Evolutionary conservation across 2,113 vertebrate genomes (phyloP).

Genomic region (Zapus hudsonius): DNA sequence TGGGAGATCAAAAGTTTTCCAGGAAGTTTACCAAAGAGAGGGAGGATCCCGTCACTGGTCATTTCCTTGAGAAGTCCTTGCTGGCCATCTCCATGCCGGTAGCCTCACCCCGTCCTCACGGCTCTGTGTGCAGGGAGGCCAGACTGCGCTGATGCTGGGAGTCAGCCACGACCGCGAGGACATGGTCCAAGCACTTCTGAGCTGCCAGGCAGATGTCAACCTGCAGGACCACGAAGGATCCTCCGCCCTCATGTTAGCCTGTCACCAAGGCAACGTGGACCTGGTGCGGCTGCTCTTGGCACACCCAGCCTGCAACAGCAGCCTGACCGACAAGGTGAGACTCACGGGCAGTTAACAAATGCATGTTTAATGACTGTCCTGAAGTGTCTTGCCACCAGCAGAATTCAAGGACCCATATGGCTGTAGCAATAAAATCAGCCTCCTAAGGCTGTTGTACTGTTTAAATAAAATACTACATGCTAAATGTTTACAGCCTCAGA

Average conservation of each 20-base stretch:
- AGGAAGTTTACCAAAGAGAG: not conserved
- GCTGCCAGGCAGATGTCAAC: slow-evolving; percentile 87
- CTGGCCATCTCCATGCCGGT: not conserved
- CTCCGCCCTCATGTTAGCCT: slow-evolving; percentile 87
- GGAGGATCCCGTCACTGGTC: not conserved
- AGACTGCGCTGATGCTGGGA: slow-evolving; percentile 88
- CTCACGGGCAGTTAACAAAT: not conserved
- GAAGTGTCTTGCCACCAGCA: not conserved
- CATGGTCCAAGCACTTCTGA: slow-evolving; percentile 87
- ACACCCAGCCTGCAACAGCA: slow-evolving; percentile 82
- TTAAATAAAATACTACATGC: not conserved
- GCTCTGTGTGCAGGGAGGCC: slow-evolving; percentile 84
- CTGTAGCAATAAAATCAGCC: not conserved
- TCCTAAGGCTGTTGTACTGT: not conserved
- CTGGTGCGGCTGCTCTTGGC: slow-evolving; percentile 86
- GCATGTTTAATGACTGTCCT: not conserved
- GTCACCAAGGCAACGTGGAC: slow-evolving; percentile 80
- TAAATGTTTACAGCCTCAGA: not conserved
- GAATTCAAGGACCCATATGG: not conserved
- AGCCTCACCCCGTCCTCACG: not conserved
- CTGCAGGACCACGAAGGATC: slow-evolving; percentile 85
- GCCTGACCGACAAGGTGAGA: slow-evolving; percentile 85
- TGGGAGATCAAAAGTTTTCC: too few relatives aligned
- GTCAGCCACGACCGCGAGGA: slow-evolving; percentile 86
- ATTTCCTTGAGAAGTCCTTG: not conserved